Conservation (phyloP, 2,113 vertebrate species). For the Esox niger region DNA sequence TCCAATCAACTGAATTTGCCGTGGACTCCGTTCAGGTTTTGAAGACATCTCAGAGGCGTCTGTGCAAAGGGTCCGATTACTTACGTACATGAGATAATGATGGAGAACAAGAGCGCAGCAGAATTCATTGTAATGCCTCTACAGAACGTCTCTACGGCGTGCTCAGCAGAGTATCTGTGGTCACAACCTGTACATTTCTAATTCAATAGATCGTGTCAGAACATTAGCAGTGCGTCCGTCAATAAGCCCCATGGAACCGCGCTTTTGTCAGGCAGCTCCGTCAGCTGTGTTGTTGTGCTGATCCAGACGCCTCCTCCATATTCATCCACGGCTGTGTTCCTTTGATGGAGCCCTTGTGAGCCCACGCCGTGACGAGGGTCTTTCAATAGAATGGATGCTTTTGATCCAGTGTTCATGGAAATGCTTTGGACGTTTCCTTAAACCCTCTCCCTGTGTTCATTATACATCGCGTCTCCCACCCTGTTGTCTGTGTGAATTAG, state of each 20-base stretch:
- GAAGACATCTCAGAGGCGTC: no score
- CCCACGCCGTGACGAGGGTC: conserved; percentile 25
- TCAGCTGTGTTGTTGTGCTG: conserved; percentile 69
- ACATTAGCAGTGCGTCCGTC: background rate
- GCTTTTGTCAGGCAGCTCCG: conserved; percentile 49
- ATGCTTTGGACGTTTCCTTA: conserved; percentile 34
- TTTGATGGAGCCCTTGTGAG: conserved; percentile 67
- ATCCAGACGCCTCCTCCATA: conserved; percentile 50
- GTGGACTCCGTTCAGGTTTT: no score
- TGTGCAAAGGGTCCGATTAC: no score
- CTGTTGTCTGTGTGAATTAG: background rate
- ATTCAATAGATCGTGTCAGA: conserved; percentile 42
- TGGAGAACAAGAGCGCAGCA: no score
- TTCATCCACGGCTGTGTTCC: conserved; percentile 35
- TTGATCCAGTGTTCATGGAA: conserved; percentile 59
- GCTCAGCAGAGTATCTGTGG: conserved; percentile 23
- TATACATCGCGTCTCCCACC: background rate
- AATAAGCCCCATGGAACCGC: background rate
- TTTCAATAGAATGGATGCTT: conserved; percentile 44
- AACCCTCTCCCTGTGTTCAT: conserved; percentile 8
- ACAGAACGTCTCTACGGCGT: background rate
- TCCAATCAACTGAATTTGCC: no score
- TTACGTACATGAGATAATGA: no score
- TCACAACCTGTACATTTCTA: conserved; percentile 4
- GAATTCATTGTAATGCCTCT: no score